Evolutionary conservation across 2,797 vertebrate genomes (phyloP).

Genomic region (Allenopithecus nigroviridis): DNA sequence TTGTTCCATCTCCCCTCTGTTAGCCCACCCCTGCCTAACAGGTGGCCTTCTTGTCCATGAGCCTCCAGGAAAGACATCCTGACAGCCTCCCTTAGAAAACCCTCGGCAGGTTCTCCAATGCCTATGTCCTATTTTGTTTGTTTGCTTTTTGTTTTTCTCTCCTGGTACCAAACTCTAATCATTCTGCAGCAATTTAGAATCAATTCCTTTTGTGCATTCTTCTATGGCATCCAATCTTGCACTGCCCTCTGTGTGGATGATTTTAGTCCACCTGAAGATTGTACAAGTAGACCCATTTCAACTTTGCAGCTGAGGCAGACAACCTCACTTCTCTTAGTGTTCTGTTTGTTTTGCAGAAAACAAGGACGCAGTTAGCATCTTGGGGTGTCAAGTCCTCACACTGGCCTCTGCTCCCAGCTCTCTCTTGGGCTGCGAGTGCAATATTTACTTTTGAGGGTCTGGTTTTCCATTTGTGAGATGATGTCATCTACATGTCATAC

Average conservation of each 20-base stretch:
- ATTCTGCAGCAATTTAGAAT: background rate
- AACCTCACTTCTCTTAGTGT: accelerated
- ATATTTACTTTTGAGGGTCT: background rate
- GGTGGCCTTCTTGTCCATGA: accelerated
- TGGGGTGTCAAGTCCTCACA: background rate
- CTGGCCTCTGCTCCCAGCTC: background rate
- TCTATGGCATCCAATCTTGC: accelerated
- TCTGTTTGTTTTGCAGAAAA: background rate
- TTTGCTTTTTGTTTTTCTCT: background rate
- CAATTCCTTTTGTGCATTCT: background rate
- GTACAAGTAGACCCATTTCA: background rate
- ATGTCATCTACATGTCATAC: background rate
- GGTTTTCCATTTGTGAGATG: background rate
- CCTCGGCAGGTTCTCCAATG: background rate
- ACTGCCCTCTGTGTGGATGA: accelerated
- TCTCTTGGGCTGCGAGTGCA: background rate
- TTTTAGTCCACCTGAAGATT: accelerated
- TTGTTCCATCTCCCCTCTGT: background rate
- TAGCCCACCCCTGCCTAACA: background rate
- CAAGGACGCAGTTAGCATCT: background rate
- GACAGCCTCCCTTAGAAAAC: background rate
- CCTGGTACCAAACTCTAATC: background rate
- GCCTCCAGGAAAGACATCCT: background rate
- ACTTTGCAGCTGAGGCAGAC: background rate
- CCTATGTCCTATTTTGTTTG: background rate